Evolutionary conservation across 2,888 invertebrate species (phyloP), one percentile per base, ranked within the genome.

Genomic region (Augiades crinisus): DNA sequence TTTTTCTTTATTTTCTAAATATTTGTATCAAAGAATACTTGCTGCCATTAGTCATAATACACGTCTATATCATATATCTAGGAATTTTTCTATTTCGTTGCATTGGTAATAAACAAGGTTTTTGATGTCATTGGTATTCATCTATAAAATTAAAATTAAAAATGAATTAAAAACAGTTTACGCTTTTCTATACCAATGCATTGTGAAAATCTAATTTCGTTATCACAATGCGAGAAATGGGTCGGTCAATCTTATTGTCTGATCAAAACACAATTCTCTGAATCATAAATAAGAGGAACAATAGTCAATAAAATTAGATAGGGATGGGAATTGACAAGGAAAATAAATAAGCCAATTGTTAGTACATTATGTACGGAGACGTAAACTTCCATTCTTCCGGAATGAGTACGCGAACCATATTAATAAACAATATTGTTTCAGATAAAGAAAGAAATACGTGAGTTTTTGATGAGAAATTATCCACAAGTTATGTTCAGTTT

Each of bases 261-360:
- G 82, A 81, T 80, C 79, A 72, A 75, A 81, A 78, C 75, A 78
- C 78, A 82, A 81, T 82, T 79, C 77, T 65, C 70, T 70, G 76
- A 78, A 76, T 82, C 81, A 82, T 85, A 85, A 85, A 85, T 82
- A 81, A 78, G 75, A 74, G 72, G 81, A 83, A 84, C 83, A 85
- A 85, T 84, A 79, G 77, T 76, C 83, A 79, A 82, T 84, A 83
- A 85, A 85, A 81, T 81, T 81, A 82, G 77, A 80, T 81, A 73
- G 72, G 74, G 63, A 69, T 68, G 68, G 71, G 74, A 78, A 77
- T 75, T 75, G 76, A 67, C 67, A 67, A 71, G 68, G 72, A 74
- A 72, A 75, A 77, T 49, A 47, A 51, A 47, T 54, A 43, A 50
- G 30, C 31, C 10, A 24, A 30, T 50, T 43, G 19, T 24, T 46